Evolutionary conservation across 2,113 vertebrate genomes (phyloP).

Genomic region (Dromas ardeola): DNA sequence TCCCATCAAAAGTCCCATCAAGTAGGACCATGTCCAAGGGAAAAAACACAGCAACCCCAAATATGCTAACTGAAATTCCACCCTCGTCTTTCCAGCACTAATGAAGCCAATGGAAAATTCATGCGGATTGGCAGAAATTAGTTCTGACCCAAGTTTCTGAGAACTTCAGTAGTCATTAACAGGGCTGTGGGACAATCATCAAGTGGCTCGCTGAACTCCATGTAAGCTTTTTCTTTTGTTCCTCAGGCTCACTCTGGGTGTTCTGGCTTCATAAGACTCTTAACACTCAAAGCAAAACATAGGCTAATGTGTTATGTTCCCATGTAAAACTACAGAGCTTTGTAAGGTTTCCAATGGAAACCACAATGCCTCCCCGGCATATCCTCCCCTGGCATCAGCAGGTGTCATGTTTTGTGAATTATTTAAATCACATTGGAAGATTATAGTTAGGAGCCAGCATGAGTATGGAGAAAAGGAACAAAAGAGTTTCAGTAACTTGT

Average conservation of each 20-base stretch:
- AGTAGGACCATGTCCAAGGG: not conserved
- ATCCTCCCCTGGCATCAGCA: slow-evolving; percentile 39
- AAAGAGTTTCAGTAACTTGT: not conserved
- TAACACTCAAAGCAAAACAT: not conserved
- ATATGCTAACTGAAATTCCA: not conserved
- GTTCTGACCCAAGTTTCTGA: not conserved
- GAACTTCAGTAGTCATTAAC: not conserved
- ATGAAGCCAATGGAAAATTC: not conserved
- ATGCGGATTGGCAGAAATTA: not conserved
- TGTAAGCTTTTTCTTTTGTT: not conserved
- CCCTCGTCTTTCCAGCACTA: not conserved
- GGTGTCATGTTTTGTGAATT: slow-evolving; percentile 20
- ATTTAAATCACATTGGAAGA: not conserved
- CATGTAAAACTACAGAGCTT: not conserved
- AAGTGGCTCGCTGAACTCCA: not conserved
- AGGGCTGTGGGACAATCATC: not conserved
- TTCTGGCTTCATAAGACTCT: not conserved
- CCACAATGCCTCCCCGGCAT: not conserved
- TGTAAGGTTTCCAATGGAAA: slow-evolving; percentile 36
- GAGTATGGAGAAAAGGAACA: not conserved
- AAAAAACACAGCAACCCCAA: not conserved
- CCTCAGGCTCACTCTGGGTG: not conserved
- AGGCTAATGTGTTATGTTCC: slow-evolving; percentile 16
- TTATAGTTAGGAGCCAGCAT: slow-evolving; percentile 22
- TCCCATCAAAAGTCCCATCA: not conserved